Percentiles rank a stretch among this genome's conserved stretches.
These are phyloP conservation scores for Phalacrocorax pelagicus DNA, from an alignment of 2,113 vertebrate species.

Conservation along the genomic window DNA sequence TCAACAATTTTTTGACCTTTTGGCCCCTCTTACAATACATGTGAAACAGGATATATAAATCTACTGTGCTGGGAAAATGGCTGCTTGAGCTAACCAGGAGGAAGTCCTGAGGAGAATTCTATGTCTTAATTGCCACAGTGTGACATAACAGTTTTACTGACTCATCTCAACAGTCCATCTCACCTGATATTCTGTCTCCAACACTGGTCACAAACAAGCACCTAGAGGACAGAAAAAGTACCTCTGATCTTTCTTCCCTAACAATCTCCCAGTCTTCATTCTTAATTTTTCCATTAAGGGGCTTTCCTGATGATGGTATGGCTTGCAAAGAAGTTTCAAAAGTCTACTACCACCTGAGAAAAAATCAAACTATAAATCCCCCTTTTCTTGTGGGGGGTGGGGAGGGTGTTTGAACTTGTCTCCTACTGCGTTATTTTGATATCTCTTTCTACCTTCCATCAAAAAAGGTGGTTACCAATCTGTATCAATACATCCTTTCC, in stretches of 20 bases:
- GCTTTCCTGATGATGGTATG: background rate
- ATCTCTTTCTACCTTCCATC: background rate
- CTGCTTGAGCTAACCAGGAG: background rate
- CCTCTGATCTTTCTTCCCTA: background rate
- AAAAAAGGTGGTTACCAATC: background rate
- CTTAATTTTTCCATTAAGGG: background rate
- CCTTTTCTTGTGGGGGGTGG: too few species aligned
- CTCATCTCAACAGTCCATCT: background rate
- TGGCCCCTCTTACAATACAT: background rate
- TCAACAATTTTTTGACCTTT: background rate
- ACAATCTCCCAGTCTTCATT: background rate
- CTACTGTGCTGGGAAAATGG: background rate
- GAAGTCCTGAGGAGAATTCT: background rate
- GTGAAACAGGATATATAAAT: background rate
- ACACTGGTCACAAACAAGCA: background rate
- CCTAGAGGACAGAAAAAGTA: background rate
- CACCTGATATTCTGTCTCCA: background rate
- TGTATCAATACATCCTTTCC: background rate
- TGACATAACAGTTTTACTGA: background rate
- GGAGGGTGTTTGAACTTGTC: background rate
- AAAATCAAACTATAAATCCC: fast-evolving
- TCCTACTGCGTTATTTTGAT: background rate
- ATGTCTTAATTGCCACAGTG: background rate
- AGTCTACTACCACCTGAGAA: background rate
- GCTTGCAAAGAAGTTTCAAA: background rate